Evolutionary conservation across 2,113 vertebrate species (phyloP).

Genomic region (Vidua macroura): DNA sequence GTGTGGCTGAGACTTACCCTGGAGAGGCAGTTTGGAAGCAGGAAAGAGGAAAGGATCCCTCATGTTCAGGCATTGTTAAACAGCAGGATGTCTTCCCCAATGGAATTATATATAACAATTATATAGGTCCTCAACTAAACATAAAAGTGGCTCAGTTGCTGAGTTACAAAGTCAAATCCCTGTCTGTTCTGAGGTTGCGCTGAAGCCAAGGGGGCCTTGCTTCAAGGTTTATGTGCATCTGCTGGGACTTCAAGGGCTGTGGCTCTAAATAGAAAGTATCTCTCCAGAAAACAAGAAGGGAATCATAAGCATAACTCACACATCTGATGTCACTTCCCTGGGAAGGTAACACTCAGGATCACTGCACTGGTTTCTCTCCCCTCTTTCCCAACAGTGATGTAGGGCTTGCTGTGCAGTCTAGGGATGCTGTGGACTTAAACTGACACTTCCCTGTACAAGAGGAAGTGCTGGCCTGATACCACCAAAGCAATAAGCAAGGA

Average conservation of each 20-base stretch:
- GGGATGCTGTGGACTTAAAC: neutral
- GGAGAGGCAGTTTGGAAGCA: neutral
- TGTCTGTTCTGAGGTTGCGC: neutral
- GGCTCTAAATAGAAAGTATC: neutral
- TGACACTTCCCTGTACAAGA: accelerated
- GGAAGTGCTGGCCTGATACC: neutral
- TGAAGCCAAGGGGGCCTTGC: neutral
- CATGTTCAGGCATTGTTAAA: neutral
- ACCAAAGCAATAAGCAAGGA: neutral
- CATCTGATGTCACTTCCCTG: neutral
- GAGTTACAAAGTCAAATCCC: neutral
- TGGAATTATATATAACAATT: neutral
- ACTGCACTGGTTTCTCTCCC: neutral
- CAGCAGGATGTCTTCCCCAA: neutral
- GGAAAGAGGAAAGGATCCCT: neutral
- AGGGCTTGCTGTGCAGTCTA: neutral
- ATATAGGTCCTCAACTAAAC: neutral
- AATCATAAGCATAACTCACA: neutral
- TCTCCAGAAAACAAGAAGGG: neutral
- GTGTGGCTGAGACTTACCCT: neutral
- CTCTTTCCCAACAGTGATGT: neutral
- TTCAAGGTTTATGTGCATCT: neutral
- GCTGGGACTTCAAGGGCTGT: neutral
- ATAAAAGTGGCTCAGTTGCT: neutral
- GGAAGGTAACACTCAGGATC: neutral